phyloP scores from a whole-genome alignment of 2,888 invertebrate genomes.

The Noctuana brunneofusca region DNA sequence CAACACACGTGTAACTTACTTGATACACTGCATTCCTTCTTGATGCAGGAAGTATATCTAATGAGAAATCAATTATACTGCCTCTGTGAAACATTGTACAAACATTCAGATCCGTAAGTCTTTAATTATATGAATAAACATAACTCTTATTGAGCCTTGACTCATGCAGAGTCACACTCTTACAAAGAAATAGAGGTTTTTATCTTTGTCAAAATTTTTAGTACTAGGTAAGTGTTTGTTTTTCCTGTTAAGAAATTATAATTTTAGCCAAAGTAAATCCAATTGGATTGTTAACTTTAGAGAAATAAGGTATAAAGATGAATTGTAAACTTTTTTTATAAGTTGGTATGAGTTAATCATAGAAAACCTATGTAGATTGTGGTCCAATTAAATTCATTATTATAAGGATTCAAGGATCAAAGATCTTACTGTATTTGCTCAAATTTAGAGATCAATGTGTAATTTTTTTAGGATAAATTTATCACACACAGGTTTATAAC shows the following conservation, averaged over 20 bases:
- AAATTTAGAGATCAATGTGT: too few relatives aligned
- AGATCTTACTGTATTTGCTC: background rate
- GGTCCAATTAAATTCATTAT: too few relatives aligned
- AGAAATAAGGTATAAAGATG: too few relatives aligned
- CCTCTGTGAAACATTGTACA: conserved; percentile 37
- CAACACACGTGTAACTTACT: too few relatives aligned
- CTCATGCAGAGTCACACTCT: conserved; percentile 20
- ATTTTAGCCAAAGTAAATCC: background rate
- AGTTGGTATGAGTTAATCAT: too few relatives aligned
- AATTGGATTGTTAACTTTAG: too few relatives aligned
- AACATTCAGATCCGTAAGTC: background rate
- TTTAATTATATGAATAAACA: conserved; percentile 26
- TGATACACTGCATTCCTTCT: background rate
- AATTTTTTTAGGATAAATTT: too few relatives aligned
- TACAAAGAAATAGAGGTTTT: conserved; percentile 4
- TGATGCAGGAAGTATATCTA: conserved; percentile 36
- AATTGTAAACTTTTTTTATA: too few relatives aligned
- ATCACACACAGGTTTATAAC: too few relatives aligned
- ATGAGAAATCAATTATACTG: conserved; percentile 41
- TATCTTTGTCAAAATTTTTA: background rate
- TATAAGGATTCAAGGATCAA: background rate
- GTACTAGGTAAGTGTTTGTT: background rate
- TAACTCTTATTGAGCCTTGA: conserved; percentile 1
- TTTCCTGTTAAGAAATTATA: background rate
- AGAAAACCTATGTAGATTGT: too few relatives aligned